These are phyloP conservation scores for Electrona antarctica DNA, from an alignment of 2,113 vertebrate species.

Conservation along the genomic window DNA sequence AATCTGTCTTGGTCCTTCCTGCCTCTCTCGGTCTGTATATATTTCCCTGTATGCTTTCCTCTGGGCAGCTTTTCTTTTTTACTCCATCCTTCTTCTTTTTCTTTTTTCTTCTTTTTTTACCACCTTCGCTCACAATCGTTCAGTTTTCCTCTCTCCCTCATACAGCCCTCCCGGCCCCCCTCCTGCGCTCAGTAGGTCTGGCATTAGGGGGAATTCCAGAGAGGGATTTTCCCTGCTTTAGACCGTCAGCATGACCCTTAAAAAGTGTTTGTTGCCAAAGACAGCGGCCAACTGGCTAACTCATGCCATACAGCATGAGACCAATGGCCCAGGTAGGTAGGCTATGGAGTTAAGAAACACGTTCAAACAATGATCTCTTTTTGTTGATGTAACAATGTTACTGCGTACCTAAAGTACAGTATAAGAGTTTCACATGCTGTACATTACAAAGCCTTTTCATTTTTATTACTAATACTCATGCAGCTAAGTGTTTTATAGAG, in stretches of 20 bases:
- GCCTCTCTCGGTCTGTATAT: conserved; percentile 35
- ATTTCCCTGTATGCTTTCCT: conserved; percentile 41
- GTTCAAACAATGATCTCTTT: conserved; percentile 26
- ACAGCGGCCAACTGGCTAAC: conserved; percentile 28
- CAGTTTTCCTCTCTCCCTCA: conserved; percentile 32
- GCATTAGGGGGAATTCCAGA: conserved; percentile 62
- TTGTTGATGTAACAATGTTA: conserved; percentile 21
- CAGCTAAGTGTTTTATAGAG: background rate
- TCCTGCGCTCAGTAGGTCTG: conserved; percentile 31
- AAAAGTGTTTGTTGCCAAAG: conserved; percentile 42
- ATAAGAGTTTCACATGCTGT: background rate
- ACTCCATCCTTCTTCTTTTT: conserved; percentile 28
- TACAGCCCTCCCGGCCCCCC: conserved; percentile 1
- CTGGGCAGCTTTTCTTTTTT: conserved; percentile 28
- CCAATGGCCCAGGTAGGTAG: conserved; percentile 1
- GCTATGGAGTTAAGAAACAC: conserved; percentile 17
- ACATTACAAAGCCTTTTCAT: background rate
- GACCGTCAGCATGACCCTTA: conserved; percentile 58
- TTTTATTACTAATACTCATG: background rate
- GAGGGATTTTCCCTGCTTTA: conserved; percentile 63
- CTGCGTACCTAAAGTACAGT: conserved; percentile 22
- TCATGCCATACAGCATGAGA: conserved; percentile 18
- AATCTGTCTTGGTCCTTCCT: conserved; percentile 41
- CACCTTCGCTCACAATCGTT: conserved; percentile 38
- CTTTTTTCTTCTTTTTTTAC: conserved; percentile 15